phyloP scores from a whole-genome alignment of 2,113 vertebrate species.

The Camelus dromedarius region DNA sequence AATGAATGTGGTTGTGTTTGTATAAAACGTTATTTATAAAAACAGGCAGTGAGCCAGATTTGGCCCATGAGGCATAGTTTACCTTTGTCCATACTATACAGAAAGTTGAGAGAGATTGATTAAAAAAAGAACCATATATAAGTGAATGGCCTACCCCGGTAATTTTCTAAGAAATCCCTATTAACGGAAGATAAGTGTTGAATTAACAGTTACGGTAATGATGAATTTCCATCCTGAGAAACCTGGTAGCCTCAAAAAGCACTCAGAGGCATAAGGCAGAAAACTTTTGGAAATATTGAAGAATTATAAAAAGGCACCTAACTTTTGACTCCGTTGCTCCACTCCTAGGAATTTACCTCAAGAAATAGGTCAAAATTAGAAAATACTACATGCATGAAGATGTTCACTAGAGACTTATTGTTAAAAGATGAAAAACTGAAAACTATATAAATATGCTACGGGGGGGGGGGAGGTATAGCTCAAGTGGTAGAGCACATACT shows the following conservation, averaged over 20 bases:
- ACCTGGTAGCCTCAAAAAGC: neutral
- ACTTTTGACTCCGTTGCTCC: neutral
- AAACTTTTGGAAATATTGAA: neutral
- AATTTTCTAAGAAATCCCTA: neutral
- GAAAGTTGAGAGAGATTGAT: neutral
- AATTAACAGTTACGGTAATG: slow-evolving; percentile 39
- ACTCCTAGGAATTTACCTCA: slow-evolving; percentile 2
- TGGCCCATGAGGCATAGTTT: neutral
- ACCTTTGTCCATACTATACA: neutral
- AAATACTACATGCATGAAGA: neutral
- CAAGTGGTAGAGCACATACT: no score
- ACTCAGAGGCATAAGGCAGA: neutral
- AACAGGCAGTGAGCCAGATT: neutral
- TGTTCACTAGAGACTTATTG: neutral
- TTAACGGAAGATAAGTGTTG: neutral
- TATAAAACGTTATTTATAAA: slow-evolving; percentile 31
- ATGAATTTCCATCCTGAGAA: neutral
- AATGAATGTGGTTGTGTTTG: neutral
- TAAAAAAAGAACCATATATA: neutral
- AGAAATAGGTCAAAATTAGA: slow-evolving; percentile 38
- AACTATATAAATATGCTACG: neutral
- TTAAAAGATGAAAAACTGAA: neutral
- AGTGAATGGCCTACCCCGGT: neutral
- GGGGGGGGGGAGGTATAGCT: no score
- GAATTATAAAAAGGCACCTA: neutral